These are phyloP conservation scores for Bedellia somnulentella DNA, from an alignment of 2,888 invertebrate species.

Conservation along the genomic window DNA sequence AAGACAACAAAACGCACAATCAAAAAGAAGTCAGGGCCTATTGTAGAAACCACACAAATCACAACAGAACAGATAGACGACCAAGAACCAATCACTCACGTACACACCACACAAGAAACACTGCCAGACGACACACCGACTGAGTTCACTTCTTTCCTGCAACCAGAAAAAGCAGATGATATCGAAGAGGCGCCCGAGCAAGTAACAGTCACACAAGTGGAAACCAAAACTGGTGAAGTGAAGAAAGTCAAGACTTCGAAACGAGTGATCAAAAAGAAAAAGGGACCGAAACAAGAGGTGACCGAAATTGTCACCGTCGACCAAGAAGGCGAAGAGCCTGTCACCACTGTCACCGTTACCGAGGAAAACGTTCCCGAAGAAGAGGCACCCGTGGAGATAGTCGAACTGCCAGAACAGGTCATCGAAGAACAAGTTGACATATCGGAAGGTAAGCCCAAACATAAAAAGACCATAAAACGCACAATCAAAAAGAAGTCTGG, in stretches of 20 bases:
- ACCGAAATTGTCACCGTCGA: constrained; percentile 15
- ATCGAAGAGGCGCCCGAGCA: constrained; percentile 12
- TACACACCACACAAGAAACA: constrained; percentile 16
- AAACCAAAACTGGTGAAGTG: constrained; percentile 28
- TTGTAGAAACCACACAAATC: constrained; percentile 38
- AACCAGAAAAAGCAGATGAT: too few relatives aligned
- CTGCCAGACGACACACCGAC: too few relatives aligned
- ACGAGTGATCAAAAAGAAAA: constrained; percentile 9
- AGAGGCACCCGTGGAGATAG: constrained; percentile 18
- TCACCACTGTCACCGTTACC: constrained; percentile 9
- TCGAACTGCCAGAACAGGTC: constrained; percentile 9
- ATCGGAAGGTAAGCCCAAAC: constrained; percentile 5
- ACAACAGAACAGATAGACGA: constrained; percentile 40
- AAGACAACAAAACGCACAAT: constrained; percentile 10
- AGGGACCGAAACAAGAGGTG: constrained; percentile 22
- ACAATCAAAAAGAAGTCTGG: constrained; percentile 21
- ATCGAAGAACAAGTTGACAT: background rate
- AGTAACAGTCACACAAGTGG: constrained; percentile 27
- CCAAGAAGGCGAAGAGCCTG: constrained; percentile 15
- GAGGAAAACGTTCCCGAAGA: constrained; percentile 9
- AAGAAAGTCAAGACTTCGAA: constrained; percentile 14
- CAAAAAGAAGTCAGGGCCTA: constrained; percentile 22
- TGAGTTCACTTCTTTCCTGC: too few relatives aligned
- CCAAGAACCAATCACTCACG: constrained; percentile 16
- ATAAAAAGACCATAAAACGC: constrained; percentile 5